Percentiles rank a stretch among this genome's conserved stretches.
phyloP scores from a whole-genome alignment of 2,888 invertebrate species.

The Tortrix viridana region DNA sequence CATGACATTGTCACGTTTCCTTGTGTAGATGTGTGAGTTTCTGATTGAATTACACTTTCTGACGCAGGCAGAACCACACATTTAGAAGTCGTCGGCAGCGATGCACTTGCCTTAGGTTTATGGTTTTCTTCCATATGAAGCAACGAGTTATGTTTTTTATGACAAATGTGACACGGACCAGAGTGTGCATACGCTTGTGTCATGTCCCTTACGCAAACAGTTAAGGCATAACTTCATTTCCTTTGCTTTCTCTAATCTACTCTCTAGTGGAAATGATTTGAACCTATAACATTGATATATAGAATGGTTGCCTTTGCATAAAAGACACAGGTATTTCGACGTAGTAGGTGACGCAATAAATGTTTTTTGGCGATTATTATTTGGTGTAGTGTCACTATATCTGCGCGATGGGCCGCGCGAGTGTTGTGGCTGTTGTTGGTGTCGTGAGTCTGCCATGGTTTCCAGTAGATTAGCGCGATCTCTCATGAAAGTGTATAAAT shows the following conservation, averaged over 20 bases:
- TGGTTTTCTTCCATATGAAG: constrained; percentile 2
- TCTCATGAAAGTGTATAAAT: constrained; percentile 29
- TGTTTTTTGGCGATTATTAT: constrained; percentile 21
- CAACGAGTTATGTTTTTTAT: constrained; percentile 16
- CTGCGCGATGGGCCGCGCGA: constrained; percentile 5
- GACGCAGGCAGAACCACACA: too few relatives aligned
- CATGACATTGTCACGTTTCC: not conserved
- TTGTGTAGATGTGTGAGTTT: not conserved
- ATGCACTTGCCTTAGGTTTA: too few relatives aligned
- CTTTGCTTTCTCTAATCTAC: constrained; percentile 36
- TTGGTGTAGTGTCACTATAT: too few relatives aligned
- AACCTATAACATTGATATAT: constrained; percentile 40
- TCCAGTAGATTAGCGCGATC: constrained; percentile 26
- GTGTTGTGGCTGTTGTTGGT: not conserved
- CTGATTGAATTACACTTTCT: not conserved
- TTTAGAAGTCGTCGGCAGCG: too few relatives aligned
- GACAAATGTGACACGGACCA: too few relatives aligned
- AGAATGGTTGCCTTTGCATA: constrained; percentile 29
- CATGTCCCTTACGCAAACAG: constrained; percentile 41
- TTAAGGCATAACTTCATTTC: constrained; percentile 39
- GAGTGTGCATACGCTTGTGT: constrained; percentile 29
- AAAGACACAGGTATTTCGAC: constrained; percentile 20
- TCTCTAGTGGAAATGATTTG: constrained; percentile 36
- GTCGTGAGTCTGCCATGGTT: constrained; percentile 27
- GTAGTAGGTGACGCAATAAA: constrained; percentile 20